A percentile compares a stretch with the other conserved stretches of the same genome.
Conservation (phyloP, 2,888 invertebrate species). For the Baccha elongata region DNA sequence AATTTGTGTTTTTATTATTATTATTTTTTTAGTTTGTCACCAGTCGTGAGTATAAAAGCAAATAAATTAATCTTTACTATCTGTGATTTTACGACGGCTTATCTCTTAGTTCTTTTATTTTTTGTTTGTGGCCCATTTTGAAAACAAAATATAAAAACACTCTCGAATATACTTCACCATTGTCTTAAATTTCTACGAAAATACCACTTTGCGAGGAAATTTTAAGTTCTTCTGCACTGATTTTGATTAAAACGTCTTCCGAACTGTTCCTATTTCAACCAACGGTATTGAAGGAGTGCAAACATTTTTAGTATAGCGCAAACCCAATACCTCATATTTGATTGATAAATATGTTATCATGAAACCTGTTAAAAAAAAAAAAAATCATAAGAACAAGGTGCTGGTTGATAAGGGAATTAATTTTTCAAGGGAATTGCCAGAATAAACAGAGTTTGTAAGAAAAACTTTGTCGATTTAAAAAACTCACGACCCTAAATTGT, state of each 20-base stretch:
- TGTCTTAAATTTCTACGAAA: neutral
- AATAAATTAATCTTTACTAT: slow-evolving; percentile 63
- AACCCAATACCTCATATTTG: slow-evolving; percentile 9
- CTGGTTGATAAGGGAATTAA: slow-evolving; percentile 50
- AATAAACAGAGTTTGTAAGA: neutral
- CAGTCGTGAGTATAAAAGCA: slow-evolving; percentile 42
- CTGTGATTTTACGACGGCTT: slow-evolving; percentile 31
- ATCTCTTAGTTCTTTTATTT: slow-evolving; percentile 44
- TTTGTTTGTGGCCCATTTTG: neutral
- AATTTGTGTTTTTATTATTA: neutral
- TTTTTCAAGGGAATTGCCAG: slow-evolving; percentile 25
- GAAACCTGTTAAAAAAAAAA: slow-evolving; percentile 36
- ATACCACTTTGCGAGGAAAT: no score
- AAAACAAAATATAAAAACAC: slow-evolving; percentile 17
- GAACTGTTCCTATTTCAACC: slow-evolving; percentile 10
- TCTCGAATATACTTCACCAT: slow-evolving; percentile 9
- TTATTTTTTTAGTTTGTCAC: slow-evolving; percentile 1
- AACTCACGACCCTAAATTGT: neutral
- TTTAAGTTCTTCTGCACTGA: neutral
- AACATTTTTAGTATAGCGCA: slow-evolving; percentile 1
- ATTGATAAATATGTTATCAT: slow-evolving; percentile 59
- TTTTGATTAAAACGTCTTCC: neutral
- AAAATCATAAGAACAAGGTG: slow-evolving; percentile 33
- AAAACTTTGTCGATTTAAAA: neutral
- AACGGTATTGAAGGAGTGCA: slow-evolving; percentile 17